Percentiles rank a stretch among this genome's conserved stretches.
Conservation (phyloP, 2,888 invertebrate genomes). For the Hyles lineata region DNA sequence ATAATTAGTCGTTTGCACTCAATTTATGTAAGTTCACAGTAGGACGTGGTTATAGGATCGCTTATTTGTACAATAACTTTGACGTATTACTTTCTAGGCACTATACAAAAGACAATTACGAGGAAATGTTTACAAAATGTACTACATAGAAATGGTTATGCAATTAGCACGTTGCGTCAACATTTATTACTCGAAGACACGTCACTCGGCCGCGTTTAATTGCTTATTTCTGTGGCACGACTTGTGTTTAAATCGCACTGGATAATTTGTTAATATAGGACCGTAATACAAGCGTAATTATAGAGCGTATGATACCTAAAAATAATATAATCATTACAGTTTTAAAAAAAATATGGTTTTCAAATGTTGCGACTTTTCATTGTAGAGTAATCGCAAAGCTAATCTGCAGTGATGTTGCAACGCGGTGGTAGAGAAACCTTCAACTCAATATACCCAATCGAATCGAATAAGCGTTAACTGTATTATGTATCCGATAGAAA, state of each 20-base stretch:
- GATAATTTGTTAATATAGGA: background rate
- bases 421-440: no score
- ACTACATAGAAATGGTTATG: constrained; percentile 20
- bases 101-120: constrained; percentile 21
- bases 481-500: no score
- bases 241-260: constrained; percentile 1
- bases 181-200: constrained; percentile 18
- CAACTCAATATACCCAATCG: no score
- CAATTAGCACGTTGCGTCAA: constrained; percentile 20
- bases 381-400: background rate
- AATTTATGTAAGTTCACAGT: background rate
- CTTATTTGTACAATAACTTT: constrained; percentile 8
- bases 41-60: background rate
- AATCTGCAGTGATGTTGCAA: no score
- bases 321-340: background rate
- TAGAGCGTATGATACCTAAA: background rate
- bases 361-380: background rate
- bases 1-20: background rate
- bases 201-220: constrained; percentile 20
- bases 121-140: constrained; percentile 22
- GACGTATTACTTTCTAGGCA: constrained; percentile 9
- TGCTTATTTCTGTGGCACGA: constrained; percentile 17
- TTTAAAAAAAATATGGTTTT: background rate
- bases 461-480: no score
- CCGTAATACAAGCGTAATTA: background rate